Evolutionary conservation across 1,140 invertebrate genomes (phyloP), one percentile per base, ranked within the genome.

Genomic region (Phymastichus coffea): DNA sequence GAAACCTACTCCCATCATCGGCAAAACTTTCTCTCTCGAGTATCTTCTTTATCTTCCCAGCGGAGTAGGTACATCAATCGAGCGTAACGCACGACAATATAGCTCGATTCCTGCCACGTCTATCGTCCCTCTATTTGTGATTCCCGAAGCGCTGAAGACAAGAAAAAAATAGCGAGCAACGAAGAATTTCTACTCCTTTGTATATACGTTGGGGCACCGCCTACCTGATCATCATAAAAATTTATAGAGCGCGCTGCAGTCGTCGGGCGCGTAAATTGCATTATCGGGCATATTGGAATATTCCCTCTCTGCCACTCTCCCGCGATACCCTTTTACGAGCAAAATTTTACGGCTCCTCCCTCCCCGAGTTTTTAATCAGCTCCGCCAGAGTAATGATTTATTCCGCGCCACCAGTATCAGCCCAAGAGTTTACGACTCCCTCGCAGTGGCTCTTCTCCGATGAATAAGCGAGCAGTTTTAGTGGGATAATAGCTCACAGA

Each of bases 181-280:
- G 54, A 47, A 65, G 64, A 74, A 68, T 68, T 76, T 74, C 67
- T 69, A 70, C 65, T 57, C 66, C 60, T 63, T 52, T 15, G 10
- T 46, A 66, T 66, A 67, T 57, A n/a, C n/a, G n/a, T n/a, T n/a
- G n/a, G n/a, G n/a, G n/a, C n/a, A 62, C 61, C 66, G 61, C 64
- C 62, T 71, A 74, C 70, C 71, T 78, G 75, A 79, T 78, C 72
- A 78, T 70, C 75, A 77, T 78, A 78, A 78, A 79, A 79, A 76
- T 78, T 72, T 74, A 75, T 75, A 72, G 67, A 68, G 64, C 66
- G 67, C 69, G 14, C 41, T 44, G 15, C 44, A 14, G n/a, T 43
- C 19, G 28, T 4, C 23, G n/a, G 63, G 63, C 63, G 57, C 70
- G 73, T 77, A 77, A 79, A 78, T 78, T 76, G 68, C 76, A 76